Conservation (phyloP, 2,113 vertebrate genomes). For the Odontophorus gujanensis region DNA sequence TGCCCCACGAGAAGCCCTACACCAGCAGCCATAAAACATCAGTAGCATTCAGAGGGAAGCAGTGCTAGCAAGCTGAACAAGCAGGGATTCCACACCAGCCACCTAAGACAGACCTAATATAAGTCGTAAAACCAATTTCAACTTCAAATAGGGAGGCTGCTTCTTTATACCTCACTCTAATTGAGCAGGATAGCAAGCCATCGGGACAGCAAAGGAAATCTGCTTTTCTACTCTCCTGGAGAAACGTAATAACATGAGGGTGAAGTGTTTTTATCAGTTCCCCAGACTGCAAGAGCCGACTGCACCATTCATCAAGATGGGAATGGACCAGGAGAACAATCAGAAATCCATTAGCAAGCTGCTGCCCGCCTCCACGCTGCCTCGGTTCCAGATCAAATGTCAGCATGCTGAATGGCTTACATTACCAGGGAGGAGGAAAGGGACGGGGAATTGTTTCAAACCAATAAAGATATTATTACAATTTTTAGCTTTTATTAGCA, state of each 20-base stretch:
- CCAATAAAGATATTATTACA: background rate
- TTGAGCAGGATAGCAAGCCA: background rate
- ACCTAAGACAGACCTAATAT: background rate
- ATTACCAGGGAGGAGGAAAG: background rate
- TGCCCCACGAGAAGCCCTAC: background rate
- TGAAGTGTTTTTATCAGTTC: conserved; percentile 9
- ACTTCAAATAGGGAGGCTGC: background rate
- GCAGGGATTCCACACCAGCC: background rate
- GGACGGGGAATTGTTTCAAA: background rate
- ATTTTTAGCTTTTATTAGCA: conserved; percentile 25
- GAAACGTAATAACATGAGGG: conserved; percentile 7
- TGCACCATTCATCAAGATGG: conserved; percentile 21
- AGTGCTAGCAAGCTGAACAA: background rate
- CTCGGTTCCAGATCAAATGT: conserved; percentile 36
- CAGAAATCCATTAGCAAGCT: conserved; percentile 68
- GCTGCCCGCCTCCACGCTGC: background rate
- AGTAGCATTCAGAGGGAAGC: fast-evolving
- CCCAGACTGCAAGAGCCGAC: background rate
- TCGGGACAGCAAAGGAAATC: background rate
- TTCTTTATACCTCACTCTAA: background rate
- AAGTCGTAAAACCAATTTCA: conserved; percentile 21
- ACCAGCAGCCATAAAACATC: background rate
- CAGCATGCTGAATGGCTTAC: background rate
- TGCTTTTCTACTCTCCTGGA: background rate
- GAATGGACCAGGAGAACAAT: conserved; percentile 47